These are phyloP conservation scores for Todiramphus chloris DNA, from an alignment of 2,113 vertebrate species.

Conservation along the genomic window DNA sequence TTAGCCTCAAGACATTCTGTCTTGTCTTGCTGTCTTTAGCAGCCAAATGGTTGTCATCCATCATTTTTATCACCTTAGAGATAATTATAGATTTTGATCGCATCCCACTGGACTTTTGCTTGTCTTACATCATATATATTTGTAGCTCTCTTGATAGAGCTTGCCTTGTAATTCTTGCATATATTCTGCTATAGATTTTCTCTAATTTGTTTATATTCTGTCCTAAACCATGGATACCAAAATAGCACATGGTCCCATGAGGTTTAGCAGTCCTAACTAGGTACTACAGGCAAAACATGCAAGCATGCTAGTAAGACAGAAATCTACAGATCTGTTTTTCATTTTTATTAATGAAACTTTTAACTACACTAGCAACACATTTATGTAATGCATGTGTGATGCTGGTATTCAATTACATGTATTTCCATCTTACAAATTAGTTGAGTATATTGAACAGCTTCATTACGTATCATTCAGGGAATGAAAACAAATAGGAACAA, in stretches of 20 bases:
- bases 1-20: constrained; percentile 28
- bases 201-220: not conserved
- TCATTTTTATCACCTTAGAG: constrained; percentile 39
- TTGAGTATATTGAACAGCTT: not conserved
- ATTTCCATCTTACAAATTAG: not conserved
- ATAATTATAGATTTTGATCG: constrained; percentile 29
- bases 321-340: not conserved
- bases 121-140: not conserved
- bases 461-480: not conserved
- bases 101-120: not conserved
- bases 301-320: not conserved
- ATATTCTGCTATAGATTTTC: not conserved
- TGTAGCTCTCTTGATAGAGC: not conserved
- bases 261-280: not conserved
- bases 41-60: constrained; percentile 35
- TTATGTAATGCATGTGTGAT: not conserved
- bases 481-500: not conserved
- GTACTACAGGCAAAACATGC: not conserved
- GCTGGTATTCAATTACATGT: not conserved
- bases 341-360: not conserved
- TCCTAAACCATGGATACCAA: not conserved
- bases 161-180: not conserved
- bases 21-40: constrained; percentile 19
- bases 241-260: not conserved
- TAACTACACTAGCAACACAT: not conserved